Base-by-base conservation (phyloP, 1,140 invertebrate species). In the Brachionus sp. region DNA sequence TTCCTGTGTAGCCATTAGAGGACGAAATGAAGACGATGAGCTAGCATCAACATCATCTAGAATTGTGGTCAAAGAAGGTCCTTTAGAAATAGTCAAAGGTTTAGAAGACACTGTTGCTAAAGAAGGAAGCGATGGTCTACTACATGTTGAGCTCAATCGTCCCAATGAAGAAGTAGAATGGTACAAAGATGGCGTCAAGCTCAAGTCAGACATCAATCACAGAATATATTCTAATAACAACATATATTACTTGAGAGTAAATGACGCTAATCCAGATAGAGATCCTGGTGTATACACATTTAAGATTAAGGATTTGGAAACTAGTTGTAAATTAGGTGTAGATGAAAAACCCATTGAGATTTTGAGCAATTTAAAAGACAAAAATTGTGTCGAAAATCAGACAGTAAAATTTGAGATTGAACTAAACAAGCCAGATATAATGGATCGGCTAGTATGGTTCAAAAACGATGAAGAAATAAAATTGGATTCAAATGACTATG, bases 161-260 rank as follows among this genome's bases (percentile, higher is more conserved):
- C 77, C 77, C 6, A 80, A 80, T 44, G 77, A 80, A 80, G 77
- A 80, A 80, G 13, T 80, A 42, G 77, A 80, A 80, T 82, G 80
- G 80, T 70, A 46, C 42, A 50, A 50, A 53, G 62, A 82, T 13
- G 80, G 80, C 9, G 62, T 68, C 16, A 66, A 66, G 50, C n/a
- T 80, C 16, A 23, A 42, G 29, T 80, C 77, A 13, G 77, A 80
- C 33, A n/a, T 62, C 2, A 62, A 62, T 23, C 50, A 57, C 57
- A 25, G 77, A n/a, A 66, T 66, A 0, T 80, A 80, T 25, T 62
- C 50, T 0, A 57, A 80, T 19, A 80, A 80, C 16, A 80, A 80
- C 16, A 66, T 19, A 42, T 80, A 80, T 44, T 80, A 80, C 46
- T 29, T 80, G 16, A 57, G 77, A 66, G 23, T 80, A 25, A 80